Conservation (phyloP, 2,797 vertebrate genomes). For the Coreius guichenoti region DNA sequence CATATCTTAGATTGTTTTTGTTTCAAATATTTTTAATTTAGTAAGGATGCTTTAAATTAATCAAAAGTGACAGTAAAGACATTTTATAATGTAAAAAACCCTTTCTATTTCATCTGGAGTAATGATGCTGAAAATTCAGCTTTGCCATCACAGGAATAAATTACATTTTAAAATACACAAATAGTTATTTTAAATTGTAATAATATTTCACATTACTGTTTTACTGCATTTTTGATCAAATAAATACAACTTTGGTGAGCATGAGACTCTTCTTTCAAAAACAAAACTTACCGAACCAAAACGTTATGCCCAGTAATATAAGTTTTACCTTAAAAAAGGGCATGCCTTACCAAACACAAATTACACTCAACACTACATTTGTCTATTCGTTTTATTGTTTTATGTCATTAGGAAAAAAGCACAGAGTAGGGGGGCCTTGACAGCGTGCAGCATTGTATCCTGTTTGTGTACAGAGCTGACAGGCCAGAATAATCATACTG, state of each 20-base stretch:
- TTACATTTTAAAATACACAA: neutral
- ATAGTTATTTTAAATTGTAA: neutral
- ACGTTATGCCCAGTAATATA: neutral
- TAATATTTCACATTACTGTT: neutral
- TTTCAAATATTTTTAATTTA: neutral
- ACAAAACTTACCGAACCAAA: neutral
- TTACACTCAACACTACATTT: slow-evolving; percentile 33
- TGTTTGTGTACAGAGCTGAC: slow-evolving; percentile 67
- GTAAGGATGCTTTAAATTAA: neutral
- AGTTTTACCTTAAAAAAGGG: neutral
- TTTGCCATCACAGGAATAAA: neutral
- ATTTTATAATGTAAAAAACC: neutral
- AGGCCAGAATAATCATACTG: slow-evolving; percentile 42
- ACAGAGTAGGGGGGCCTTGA: slow-evolving; percentile 71
- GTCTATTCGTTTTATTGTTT: slow-evolving; percentile 61
- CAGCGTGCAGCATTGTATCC: slow-evolving; percentile 63
- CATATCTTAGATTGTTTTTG: neutral
- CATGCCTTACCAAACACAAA: neutral
- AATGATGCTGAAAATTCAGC: neutral
- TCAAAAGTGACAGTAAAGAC: neutral
- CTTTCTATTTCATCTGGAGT: neutral
- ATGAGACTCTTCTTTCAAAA: neutral
- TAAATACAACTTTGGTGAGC: neutral
- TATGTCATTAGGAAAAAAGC: slow-evolving; percentile 73
- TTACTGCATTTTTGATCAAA: neutral